Percentiles rank a stretch among this genome's conserved stretches.
These are phyloP conservation scores for Trichogramma dendrolimi DNA, from an alignment of 2,888 invertebrate species.

Conservation along the genomic window DNA sequence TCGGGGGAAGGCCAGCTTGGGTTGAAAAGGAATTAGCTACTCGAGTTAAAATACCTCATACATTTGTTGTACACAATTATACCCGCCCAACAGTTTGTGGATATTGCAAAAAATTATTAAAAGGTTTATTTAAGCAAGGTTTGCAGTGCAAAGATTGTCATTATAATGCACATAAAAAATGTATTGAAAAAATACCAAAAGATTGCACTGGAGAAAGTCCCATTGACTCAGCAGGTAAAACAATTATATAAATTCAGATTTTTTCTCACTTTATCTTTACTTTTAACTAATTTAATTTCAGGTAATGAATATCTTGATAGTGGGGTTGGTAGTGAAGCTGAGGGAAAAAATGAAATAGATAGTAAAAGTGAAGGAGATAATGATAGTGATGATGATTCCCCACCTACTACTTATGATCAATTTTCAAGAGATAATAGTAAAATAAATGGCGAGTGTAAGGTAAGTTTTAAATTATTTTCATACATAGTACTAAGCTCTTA, in stretches of 20 bases:
- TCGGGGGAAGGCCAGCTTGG: constrained; percentile 67
- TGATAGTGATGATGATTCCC: constrained; percentile 32
- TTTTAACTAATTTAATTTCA: constrained; percentile 29
- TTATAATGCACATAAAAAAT: constrained; percentile 94
- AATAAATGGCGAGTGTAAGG: constrained; percentile 48
- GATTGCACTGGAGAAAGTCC: constrained; percentile 81
- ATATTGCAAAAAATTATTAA: constrained; percentile 89
- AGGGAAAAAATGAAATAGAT: constrained; percentile 57
- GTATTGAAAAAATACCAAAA: constrained; percentile 82
- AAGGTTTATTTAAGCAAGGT: constrained; percentile 94
- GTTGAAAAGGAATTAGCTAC: constrained; percentile 66
- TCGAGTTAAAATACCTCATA: constrained; percentile 79
- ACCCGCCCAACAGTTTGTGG: constrained; percentile 96
- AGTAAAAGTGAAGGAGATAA: constrained; percentile 58
- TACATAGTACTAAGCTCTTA: background rate
- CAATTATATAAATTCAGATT: background rate
- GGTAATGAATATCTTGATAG: constrained; percentile 57
- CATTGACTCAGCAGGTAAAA: constrained; percentile 54
- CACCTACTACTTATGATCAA: constrained; percentile 35
- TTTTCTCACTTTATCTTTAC: constrained; percentile 2
- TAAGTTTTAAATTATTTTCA: constrained; percentile 28
- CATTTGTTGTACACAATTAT: constrained; percentile 94
- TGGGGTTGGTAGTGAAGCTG: constrained; percentile 56
- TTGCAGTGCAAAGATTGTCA: constrained; percentile 96
- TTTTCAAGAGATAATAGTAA: constrained; percentile 49